Base-by-base conservation (phyloP, 2,888 invertebrate genomes). In the Drepanosiphum platanoidis region DNA sequence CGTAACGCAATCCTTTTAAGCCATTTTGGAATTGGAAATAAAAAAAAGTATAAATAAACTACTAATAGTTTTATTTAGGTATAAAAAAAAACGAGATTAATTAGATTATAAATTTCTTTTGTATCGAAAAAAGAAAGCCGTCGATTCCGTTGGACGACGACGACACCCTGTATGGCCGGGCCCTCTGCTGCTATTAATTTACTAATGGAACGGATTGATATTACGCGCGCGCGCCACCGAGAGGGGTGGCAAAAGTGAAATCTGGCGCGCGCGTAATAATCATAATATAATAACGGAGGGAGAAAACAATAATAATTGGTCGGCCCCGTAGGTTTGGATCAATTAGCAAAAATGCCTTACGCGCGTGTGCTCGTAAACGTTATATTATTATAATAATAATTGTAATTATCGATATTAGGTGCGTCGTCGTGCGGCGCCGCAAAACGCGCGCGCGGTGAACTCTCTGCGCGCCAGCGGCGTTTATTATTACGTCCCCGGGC, bases 121-220 rank as follows among this genome's bases (percentile, higher is more conserved):
- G n/a, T n/a, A n/a, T n/a, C n/a, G n/a, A n/a, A n/a, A n/a, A n/a
- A n/a, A n/a, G n/a, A n/a, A n/a, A n/a, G n/a, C n/a, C n/a, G n/a
- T n/a, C n/a, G n/a, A n/a, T n/a, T n/a, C n/a, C n/a, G n/a, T n/a
- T n/a, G n/a, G n/a, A n/a, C n/a, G n/a, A n/a, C n/a, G n/a, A n/a
- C n/a, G n/a, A n/a, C n/a, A n/a, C n/a, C n/a, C n/a, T n/a, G n/a
- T n/a, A n/a, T n/a, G n/a, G n/a, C n/a, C n/a, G 32, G 30, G 4
- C 68, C 68, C 68, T 68, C 22, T 27, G 36, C 71, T 42, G n/a
- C 30, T 27, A 75, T 83, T 83, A 83, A 83, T 83, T 83, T 83
- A 66, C 83, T 75, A 83, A 83, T 83, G 83, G 83, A 83, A 75
- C 83, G 68, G 74, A 83, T 83, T 75, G 75, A 68, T 75, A 75